phyloP scores from a whole-genome alignment of 2,888 invertebrate genomes.

The Cinara cedri region DNA sequence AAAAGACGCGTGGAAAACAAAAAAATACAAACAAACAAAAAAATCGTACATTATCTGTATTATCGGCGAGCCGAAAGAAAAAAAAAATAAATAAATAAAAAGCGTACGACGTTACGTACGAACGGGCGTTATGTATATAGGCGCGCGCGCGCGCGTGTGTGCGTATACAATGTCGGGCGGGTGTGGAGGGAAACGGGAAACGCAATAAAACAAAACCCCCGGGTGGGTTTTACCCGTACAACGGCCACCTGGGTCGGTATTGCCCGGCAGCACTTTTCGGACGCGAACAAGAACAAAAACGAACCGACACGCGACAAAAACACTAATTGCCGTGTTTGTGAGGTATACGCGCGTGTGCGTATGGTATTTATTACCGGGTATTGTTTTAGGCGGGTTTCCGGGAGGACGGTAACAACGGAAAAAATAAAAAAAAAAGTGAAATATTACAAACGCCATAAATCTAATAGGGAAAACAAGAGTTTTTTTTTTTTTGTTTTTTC shows the following conservation, averaged over 20 bases:
- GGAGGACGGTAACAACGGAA: not conserved
- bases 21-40: too few species aligned
- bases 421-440: slow-evolving; percentile 1
- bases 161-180: not conserved
- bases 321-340: slow-evolving; percentile 39
- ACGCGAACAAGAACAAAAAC: slow-evolving; percentile 54
- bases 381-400: slow-evolving; percentile 49
- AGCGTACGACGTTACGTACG: too few species aligned
- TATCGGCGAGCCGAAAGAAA: too few species aligned
- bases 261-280: not conserved
- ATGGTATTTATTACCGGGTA: slow-evolving; percentile 48
- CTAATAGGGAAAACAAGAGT: slow-evolving; percentile 14
- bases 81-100: too few species aligned
- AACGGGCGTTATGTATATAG: not conserved
- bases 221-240: too few species aligned
- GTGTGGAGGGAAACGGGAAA: not conserved
- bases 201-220: not conserved
- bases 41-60: too few species aligned
- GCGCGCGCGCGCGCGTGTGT: not conserved
- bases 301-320: slow-evolving; percentile 33
- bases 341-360: not conserved
- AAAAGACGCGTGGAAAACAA: too few species aligned
- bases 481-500: not conserved
- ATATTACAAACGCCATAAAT: slow-evolving; percentile 44
- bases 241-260: not conserved